Percentiles rank a stretch among this genome's conserved stretches.
These are phyloP conservation scores for Anagyrus pseudococci DNA, from an alignment of 2,888 invertebrate species.

Conservation along the genomic window DNA sequence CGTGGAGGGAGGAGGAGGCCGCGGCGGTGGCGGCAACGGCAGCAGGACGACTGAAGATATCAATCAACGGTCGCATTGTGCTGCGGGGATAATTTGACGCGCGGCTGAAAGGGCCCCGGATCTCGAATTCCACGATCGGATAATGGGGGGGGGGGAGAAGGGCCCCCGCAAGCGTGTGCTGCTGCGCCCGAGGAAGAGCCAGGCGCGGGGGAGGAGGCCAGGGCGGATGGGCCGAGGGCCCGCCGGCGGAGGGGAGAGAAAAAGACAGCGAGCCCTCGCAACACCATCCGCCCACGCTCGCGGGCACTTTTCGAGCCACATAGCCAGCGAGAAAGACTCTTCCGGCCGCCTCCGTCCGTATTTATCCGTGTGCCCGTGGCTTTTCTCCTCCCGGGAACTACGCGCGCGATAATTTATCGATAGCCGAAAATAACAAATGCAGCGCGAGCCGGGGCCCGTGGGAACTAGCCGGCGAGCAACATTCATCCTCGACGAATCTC, in stretches of 20 bases:
- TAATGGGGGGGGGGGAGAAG: constrained; percentile 47
- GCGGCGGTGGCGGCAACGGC: constrained; percentile 41
- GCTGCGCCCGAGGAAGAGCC: background rate
- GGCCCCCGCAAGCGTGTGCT: background rate
- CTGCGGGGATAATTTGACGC: constrained; percentile 58
- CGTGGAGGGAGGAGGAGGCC: constrained; percentile 23
- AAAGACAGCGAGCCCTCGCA: constrained; percentile 17
- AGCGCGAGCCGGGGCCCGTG: constrained; percentile 9
- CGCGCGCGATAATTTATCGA: constrained; percentile 37
- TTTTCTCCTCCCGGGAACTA: background rate
- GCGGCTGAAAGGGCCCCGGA: constrained; percentile 56
- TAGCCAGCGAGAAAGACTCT: too few relatives aligned
- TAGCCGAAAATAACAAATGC: constrained; percentile 35
- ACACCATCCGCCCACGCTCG: constrained; percentile 37
- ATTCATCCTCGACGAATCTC: constrained; percentile 24
- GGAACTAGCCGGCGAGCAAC: constrained; percentile 20
- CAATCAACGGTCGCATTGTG: constrained; percentile 59
- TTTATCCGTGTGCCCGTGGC: too few relatives aligned
- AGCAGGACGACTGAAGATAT: constrained; percentile 56
- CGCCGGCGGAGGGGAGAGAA: constrained; percentile 10
- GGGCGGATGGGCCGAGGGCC: too few relatives aligned
- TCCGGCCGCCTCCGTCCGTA: too few relatives aligned
- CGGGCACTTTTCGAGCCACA: too few relatives aligned
- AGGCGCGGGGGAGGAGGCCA: background rate
- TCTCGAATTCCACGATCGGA: constrained; percentile 58